These are phyloP conservation scores for Pampusana beccarii DNA, from an alignment of 2,113 vertebrate species.

Conservation along the genomic window DNA sequence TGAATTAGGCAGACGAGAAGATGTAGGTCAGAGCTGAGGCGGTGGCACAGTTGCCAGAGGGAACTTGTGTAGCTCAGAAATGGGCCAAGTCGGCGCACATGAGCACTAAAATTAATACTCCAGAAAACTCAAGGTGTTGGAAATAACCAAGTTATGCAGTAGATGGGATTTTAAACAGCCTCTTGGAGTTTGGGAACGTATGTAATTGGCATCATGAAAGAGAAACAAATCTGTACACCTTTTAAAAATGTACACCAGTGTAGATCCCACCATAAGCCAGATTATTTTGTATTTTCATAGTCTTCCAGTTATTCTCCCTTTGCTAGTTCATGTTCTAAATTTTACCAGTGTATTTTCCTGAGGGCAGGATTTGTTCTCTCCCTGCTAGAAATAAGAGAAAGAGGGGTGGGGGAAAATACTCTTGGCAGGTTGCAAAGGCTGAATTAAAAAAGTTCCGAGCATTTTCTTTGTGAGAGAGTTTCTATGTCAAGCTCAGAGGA, in stretches of 20 bases:
- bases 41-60: background rate
- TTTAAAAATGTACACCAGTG: background rate
- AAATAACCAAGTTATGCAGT: background rate
- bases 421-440: slow-evolving; percentile 17
- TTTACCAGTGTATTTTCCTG: background rate
- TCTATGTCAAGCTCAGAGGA: background rate
- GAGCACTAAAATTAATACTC: background rate
- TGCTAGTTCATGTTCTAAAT: slow-evolving; percentile 5
- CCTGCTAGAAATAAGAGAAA: background rate
- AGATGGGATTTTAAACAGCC: background rate
- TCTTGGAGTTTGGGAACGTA: background rate
- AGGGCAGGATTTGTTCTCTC: slow-evolving; percentile 39
- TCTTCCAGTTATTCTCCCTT: slow-evolving; percentile 19
- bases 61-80: background rate
- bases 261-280: background rate
- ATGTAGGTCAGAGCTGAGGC: slow-evolving; percentile 21
- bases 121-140: background rate
- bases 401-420: background rate
- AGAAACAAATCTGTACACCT: background rate
- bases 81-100: rapidly evolving
- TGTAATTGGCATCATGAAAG: background rate
- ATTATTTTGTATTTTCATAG: background rate
- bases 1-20: background rate
- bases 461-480: slow-evolving; percentile 5
- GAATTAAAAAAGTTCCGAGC: background rate